Percentiles rank a stretch among this genome's conserved stretches.
Evolutionary conservation across 1,140 invertebrate species (phyloP).

Genomic region (Drosophila fuyamai): DNA sequence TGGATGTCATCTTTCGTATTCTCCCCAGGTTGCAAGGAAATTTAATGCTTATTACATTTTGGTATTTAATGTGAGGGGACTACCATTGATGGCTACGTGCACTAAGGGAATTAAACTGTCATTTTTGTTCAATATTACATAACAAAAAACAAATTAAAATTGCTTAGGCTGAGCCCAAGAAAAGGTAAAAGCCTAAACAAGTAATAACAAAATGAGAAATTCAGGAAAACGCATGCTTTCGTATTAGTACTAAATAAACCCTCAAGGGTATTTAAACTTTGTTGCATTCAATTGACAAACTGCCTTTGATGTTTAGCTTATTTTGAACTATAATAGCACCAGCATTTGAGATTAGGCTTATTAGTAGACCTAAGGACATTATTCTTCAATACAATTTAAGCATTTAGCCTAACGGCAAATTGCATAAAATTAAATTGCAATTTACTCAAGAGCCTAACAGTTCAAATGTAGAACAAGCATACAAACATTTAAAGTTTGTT

Average conservation of each 20-base stretch:
- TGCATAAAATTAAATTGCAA: constrained; percentile 68
- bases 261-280: constrained; percentile 16
- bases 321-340: constrained; percentile 29
- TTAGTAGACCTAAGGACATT: constrained; percentile 51
- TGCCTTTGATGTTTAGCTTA: constrained; percentile 15
- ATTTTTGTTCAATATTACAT: no score
- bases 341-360: constrained; percentile 60
- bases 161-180: no score
- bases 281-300: background rate
- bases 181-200: no score
- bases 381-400: constrained; percentile 28
- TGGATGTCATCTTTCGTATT: constrained; percentile 21
- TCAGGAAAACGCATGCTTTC: background rate
- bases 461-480: constrained; percentile 2
- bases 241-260: background rate
- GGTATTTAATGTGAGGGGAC: constrained; percentile 38
- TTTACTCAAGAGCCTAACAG: constrained; percentile 45
- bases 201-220: background rate
- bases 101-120: background rate
- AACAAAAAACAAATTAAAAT: no score
- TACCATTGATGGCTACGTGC: background rate
- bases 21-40: constrained; percentile 26
- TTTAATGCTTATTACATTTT: constrained; percentile 64
- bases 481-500: constrained; percentile 55
- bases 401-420: constrained; percentile 30